Evolutionary conservation across 2,113 vertebrate genomes (phyloP).

Genomic region (Cervus canadensis): DNA sequence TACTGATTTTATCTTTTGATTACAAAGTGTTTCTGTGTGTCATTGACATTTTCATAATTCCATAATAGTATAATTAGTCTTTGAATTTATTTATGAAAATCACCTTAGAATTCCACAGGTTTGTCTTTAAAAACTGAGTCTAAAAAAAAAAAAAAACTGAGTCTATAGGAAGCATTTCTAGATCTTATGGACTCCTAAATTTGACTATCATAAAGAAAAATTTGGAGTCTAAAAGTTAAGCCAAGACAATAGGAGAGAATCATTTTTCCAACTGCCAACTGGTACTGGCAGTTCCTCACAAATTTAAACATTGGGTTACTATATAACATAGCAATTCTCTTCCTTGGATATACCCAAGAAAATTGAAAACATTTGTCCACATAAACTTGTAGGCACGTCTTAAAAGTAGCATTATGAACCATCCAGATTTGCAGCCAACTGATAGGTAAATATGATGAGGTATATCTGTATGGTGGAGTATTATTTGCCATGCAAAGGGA

Average conservation of each 20-base stretch:
- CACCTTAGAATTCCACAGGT: background rate
- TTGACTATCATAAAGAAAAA: background rate
- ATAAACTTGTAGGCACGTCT: background rate
- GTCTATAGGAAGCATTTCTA: background rate
- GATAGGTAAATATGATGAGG: background rate
- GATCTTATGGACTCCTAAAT: background rate
- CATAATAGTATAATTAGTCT: background rate
- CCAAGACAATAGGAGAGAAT: background rate
- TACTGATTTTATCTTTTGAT: background rate
- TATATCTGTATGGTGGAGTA: background rate
- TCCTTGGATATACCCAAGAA: background rate
- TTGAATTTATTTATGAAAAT: conserved; percentile 22
- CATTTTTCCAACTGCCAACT: background rate
- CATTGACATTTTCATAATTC: background rate
- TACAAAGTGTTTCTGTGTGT: background rate
- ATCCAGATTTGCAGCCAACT: background rate
- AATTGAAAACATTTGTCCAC: background rate
- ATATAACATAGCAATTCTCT: background rate
- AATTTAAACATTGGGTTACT: background rate
- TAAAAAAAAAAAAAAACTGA: background rate
- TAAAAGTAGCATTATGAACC: background rate
- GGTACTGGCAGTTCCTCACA: background rate
- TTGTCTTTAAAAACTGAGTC: background rate
- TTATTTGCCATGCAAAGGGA: background rate
- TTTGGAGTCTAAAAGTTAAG: background rate